Evolutionary conservation across 2,797 vertebrate species (phyloP), one percentile per base, ranked within the genome.

Genomic region (Ispidina lecontei): DNA sequence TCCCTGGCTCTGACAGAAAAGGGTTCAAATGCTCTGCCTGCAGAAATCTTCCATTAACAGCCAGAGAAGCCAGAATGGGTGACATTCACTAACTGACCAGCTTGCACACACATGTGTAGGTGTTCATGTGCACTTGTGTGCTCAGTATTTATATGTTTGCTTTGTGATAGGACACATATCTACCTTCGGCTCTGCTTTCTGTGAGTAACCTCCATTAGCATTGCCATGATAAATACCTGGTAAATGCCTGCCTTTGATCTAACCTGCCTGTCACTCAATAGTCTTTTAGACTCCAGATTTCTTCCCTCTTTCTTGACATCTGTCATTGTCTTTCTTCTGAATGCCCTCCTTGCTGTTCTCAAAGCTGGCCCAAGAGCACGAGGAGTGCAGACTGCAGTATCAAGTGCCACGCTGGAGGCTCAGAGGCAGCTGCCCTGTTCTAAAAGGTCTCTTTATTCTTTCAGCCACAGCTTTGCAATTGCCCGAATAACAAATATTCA

Each of bases 381-480:
- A 67, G 97, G 95, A 97, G 91, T 59, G 82, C 85, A 96, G 87
- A 96, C 44, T 93, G 96, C 92, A 58, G 97, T 98, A 98, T 98
- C 98, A 98, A 94, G 97, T 98, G 97, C 98, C 98, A 95, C 18
- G 46, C 96, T 98, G 14, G 23, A 70, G 97, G 97, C 97, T 97
- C 80, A 62, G 86, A 87, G 37, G 92, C 97, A 98, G 97, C 96
- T 98, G 97, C 97, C 85, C 58, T 75, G 69, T 96, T 92, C 97
- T 97, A 94, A 98, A 98, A 97, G 97, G 94, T 97, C 87, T 91
- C 96, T 98, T 98, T 98, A 97, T 98, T 97, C 97, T 96, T 90
- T 90, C 87, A 95, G 96, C 87, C 94, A 82, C 67, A 81, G 94
- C 95, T 97, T 95, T 96, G 86, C 94, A 94, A 79, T 84, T 95